Evolutionary conservation across 1,140 invertebrate genomes (phyloP).

Genomic region (Berghia stephanieae): DNA sequence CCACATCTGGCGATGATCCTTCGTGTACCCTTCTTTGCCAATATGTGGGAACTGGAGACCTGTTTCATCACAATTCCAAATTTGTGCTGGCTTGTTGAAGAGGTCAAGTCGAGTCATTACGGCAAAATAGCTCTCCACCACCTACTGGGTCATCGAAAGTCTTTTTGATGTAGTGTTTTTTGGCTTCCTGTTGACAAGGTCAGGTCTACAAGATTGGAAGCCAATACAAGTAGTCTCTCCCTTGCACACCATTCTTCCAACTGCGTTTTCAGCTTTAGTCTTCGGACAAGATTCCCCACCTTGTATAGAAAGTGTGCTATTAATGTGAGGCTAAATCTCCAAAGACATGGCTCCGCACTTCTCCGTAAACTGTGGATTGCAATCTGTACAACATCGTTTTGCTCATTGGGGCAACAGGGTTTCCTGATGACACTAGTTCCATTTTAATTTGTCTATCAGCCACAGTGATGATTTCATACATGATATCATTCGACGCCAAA

Average conservation of each 20-base stretch:
- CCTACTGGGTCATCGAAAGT: neutral
- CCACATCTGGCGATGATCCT: slow-evolving; percentile 28
- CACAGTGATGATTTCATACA: too few species aligned
- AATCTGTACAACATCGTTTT: too few species aligned
- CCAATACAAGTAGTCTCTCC: neutral
- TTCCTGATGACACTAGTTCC: too few species aligned
- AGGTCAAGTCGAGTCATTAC: slow-evolving; percentile 23
- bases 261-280: neutral
- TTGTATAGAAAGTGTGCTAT: slow-evolving; percentile 13
- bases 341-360: too few species aligned
- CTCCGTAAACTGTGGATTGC: too few species aligned
- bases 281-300: neutral
- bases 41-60: slow-evolving; percentile 34
- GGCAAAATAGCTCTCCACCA: slow-evolving; percentile 26
- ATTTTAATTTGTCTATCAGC: too few species aligned
- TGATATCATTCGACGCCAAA: too few species aligned
- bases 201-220: neutral
- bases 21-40: slow-evolving; percentile 27
- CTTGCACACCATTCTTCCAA: slow-evolving; percentile 13
- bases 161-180: neutral
- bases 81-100: slow-evolving; percentile 8
- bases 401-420: too few species aligned
- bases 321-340: too few species aligned
- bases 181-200: neutral
- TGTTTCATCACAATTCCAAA: slow-evolving; percentile 46